These are phyloP conservation scores for Macroteleia sp. DNA, from an alignment of 2,888 invertebrate species.

Conservation along the genomic window DNA sequence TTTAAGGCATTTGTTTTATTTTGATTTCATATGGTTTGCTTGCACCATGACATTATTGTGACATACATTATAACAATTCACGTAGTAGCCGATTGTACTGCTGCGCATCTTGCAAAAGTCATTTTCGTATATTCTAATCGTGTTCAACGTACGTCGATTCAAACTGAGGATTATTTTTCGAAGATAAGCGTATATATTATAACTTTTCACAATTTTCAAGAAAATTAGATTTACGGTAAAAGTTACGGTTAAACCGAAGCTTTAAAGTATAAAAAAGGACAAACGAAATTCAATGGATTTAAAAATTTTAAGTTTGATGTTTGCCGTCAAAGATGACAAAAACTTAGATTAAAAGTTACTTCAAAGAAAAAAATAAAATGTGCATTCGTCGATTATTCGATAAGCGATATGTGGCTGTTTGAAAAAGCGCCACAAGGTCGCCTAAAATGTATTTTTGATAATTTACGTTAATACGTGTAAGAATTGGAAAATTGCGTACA, in stretches of 20 bases:
- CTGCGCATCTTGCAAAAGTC: conserved; percentile 50
- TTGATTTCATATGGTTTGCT: conserved; percentile 25
- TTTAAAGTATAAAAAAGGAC: too few relatives aligned
- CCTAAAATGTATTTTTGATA: conserved; percentile 75
- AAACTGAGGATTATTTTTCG: conserved; percentile 31
- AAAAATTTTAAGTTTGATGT: too few relatives aligned
- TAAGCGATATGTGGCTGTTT: conserved; percentile 47
- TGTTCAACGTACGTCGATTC: conserved; percentile 43
- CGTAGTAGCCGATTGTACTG: conserved; percentile 62
- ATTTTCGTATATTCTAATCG: conserved; percentile 55
- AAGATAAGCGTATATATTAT: too few relatives aligned
- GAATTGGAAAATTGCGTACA: conserved; percentile 63
- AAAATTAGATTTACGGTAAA: conserved; percentile 34
- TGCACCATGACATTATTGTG: conserved; percentile 53
- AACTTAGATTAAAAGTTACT: background rate
- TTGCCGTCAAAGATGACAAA: conserved; percentile 47
- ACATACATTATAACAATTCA: conserved; percentile 49
- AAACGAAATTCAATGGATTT: too few relatives aligned
- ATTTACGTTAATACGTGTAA: conserved; percentile 64
- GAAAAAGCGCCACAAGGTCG: conserved; percentile 54
- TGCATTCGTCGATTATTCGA: conserved; percentile 51
- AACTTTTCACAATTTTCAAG: too few relatives aligned
- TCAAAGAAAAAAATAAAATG: conserved; percentile 16
- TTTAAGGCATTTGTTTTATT: too few relatives aligned
- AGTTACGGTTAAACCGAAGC: too few relatives aligned